phyloP scores from a whole-genome alignment of 1,140 invertebrate species.

The Carposina sasakii region DNA sequence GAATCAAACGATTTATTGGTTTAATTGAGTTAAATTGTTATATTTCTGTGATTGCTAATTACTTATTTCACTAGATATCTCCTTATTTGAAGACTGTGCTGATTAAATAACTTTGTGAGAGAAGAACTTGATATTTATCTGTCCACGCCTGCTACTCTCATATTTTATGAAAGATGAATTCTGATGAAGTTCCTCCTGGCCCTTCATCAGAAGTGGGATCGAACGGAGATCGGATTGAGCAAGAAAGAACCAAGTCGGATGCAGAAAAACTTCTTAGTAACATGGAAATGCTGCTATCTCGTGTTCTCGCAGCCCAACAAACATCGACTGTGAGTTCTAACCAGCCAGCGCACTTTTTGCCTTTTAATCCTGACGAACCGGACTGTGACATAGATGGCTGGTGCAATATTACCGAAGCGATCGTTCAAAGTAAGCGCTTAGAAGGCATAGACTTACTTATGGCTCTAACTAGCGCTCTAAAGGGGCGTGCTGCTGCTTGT shows the following conservation, averaged over 20 bases:
- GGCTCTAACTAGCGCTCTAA: not conserved
- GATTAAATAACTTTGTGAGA: no score
- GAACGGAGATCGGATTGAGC: no score
- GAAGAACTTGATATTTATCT: no score
- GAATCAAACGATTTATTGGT: no score
- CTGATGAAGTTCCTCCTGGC: no score
- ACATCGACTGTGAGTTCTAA: not conserved
- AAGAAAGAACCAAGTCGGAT: not conserved
- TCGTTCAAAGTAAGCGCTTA: not conserved
- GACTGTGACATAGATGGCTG: conserved; percentile 4
- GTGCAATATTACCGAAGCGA: conserved; percentile 2
- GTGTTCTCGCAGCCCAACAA: not conserved
- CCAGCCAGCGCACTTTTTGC: not conserved
- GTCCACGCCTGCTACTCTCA: no score
- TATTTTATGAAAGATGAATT: no score
- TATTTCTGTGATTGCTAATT: no score
- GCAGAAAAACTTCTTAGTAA: not conserved
- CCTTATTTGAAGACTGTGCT: no score
- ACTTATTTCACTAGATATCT: no score
- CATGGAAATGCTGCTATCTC: not conserved
- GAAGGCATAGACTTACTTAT: conserved; percentile 3
- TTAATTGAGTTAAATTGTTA: no score
- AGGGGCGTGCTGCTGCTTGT: conserved; percentile 21
- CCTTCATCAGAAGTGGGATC: conserved; percentile 1
- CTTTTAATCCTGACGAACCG: not conserved